phyloP scores from a whole-genome alignment of 1,140 invertebrate genomes.

The Aplysia californica region DNA sequence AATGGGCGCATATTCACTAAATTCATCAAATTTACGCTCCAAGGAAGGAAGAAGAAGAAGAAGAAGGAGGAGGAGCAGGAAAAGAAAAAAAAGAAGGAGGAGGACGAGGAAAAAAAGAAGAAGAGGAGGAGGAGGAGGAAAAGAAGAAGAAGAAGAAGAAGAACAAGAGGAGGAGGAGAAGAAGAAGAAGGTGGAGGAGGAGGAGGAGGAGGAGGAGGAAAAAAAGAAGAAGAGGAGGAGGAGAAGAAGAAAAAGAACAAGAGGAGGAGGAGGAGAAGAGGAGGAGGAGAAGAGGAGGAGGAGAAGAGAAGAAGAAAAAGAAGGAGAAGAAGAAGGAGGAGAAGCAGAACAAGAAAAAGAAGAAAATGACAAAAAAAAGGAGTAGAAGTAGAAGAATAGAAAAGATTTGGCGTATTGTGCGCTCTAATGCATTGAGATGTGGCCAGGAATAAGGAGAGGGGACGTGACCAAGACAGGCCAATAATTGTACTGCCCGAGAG shows the following conservation, averaged over 20 bases:
- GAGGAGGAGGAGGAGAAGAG: neutral
- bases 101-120: neutral
- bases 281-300: neutral
- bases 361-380: neutral
- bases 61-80: too few species aligned
- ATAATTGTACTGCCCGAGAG: too few species aligned
- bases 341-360: constrained; percentile 8
- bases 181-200: neutral
- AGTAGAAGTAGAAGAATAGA: constrained; percentile 10
- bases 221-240: neutral
- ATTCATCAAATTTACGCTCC: too few species aligned
- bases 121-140: neutral
- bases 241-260: neutral
- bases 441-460: constrained; percentile 4
- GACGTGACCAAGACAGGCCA: too few species aligned
- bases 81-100: neutral
- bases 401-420: neutral
- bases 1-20: too few species aligned
- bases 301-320: neutral
- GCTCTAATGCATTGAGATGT: neutral
- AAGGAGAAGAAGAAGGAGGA: neutral
- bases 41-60: too few species aligned
- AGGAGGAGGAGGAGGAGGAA: neutral
- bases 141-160: too few species aligned
- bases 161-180: neutral